phyloP scores from a whole-genome alignment of 1,140 invertebrate species.

The Caenorhabditis remanei region DNA sequence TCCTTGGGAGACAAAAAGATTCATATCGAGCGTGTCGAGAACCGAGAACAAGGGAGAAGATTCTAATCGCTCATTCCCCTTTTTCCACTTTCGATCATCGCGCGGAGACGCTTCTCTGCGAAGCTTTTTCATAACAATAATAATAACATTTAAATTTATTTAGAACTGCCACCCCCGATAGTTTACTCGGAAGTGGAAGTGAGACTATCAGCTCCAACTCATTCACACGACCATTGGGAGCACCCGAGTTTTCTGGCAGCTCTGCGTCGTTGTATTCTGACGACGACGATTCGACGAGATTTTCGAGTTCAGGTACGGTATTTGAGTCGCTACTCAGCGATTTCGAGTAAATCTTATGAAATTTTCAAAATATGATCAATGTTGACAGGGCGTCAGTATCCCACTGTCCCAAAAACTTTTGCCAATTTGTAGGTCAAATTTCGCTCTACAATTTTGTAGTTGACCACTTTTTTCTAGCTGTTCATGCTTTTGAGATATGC shows the following conservation, averaged over 20 bases:
- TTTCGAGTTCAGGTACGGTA: conserved; percentile 8
- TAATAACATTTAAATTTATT: conserved; percentile 2
- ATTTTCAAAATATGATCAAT: too few relatives aligned
- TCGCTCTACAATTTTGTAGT: too few relatives aligned
- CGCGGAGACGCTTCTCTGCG: neutral
- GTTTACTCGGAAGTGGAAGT: conserved; percentile 37
- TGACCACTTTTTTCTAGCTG: too few relatives aligned
- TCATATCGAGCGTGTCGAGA: neutral
- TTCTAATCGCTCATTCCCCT: conserved; percentile 11
- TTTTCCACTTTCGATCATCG: conserved; percentile 44
- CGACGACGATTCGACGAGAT: conserved; percentile 47
- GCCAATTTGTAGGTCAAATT: too few relatives aligned
- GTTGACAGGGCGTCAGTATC: too few relatives aligned
- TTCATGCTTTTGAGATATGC: too few relatives aligned
- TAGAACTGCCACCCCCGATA: conserved; percentile 39
- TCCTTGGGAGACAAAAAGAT: conserved; percentile 47
- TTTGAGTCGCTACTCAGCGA: neutral
- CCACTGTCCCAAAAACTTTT: too few relatives aligned
- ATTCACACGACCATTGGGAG: neutral
- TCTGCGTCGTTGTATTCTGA: conserved; percentile 36
- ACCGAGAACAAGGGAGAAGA: conserved; percentile 4
- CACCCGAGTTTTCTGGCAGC: conserved; percentile 37
- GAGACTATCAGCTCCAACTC: conserved; percentile 42
- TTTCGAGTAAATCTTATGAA: too few relatives aligned
- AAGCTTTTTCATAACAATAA: conserved; percentile 47